These are phyloP conservation scores for Macroramphosus scolopax DNA, from an alignment of 2,797 vertebrate genomes.

Conservation along the genomic window DNA sequence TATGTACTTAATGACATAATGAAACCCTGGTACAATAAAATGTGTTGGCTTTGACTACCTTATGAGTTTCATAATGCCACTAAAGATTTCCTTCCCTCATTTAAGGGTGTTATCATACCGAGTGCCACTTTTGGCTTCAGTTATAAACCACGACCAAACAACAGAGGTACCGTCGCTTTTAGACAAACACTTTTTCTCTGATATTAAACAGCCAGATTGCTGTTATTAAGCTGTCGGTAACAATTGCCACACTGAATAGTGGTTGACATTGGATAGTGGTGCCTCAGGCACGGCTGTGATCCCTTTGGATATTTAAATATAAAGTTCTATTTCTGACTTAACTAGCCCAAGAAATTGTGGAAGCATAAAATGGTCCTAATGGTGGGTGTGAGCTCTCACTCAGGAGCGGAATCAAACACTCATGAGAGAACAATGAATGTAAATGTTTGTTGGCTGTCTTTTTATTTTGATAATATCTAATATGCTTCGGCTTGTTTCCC, in stretches of 20 bases:
- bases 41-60: too few relatives aligned
- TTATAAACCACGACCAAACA: too few relatives aligned
- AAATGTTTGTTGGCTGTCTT: not conserved
- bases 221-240: not conserved
- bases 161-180: too few relatives aligned
- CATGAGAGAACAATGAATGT: not conserved
- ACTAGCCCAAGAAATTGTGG: not conserved
- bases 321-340: slow-evolving; percentile 10
- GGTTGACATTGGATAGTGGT: slow-evolving; percentile 10
- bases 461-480: not conserved
- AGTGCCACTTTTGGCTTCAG: too few relatives aligned
- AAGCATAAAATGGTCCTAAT: not conserved
- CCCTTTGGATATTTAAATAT: not conserved
- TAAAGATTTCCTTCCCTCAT: too few relatives aligned
- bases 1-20: too few relatives aligned
- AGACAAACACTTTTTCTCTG: too few relatives aligned
- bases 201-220: too few relatives aligned
- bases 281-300: not conserved
- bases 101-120: too few relatives aligned
- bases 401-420: not conserved
- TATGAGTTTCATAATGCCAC: too few relatives aligned
- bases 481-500: slow-evolving; percentile 22
- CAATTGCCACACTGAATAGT: not conserved
- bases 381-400: not conserved
- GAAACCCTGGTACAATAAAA: too few relatives aligned